Percentiles rank a stretch among this genome's conserved stretches.
phyloP scores from a whole-genome alignment of 1,140 invertebrate genomes.

The Drosophila repletoides region DNA sequence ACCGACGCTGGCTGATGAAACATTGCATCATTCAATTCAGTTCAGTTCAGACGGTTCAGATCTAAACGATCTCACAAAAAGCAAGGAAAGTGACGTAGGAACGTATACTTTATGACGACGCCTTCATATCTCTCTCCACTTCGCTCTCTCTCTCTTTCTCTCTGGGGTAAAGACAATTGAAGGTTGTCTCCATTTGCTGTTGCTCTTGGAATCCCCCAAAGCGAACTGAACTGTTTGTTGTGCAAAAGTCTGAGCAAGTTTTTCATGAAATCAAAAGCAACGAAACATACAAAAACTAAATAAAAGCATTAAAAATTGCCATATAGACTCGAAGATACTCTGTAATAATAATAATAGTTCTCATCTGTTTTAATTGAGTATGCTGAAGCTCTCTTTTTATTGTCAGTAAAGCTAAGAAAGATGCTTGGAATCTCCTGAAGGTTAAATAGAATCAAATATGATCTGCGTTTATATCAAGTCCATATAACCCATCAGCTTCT shows the following conservation, averaged over 20 bases:
- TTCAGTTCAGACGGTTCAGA: background rate
- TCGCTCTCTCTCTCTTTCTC: background rate
- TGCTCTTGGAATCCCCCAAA: conserved; percentile 37
- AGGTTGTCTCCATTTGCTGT: conserved; percentile 34
- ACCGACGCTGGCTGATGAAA: conserved; percentile 59
- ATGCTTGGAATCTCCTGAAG: too few relatives aligned
- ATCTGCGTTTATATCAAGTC: background rate
- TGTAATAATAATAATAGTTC: background rate
- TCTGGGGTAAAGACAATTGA: conserved; percentile 29
- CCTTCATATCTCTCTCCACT: conserved; percentile 1
- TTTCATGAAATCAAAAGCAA: conserved; percentile 34
- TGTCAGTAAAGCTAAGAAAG: too few relatives aligned
- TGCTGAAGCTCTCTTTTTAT: too few relatives aligned
- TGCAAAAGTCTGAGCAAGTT: conserved; percentile 63
- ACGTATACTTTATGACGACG: too few relatives aligned
- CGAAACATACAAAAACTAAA: conserved; percentile 7
- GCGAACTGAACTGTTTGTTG: conserved; percentile 2
- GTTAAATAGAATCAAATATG: too few relatives aligned
- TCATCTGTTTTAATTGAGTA: too few relatives aligned
- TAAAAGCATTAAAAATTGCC: too few relatives aligned
- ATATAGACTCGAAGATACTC: conserved; percentile 6
- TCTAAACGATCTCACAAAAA: conserved; percentile 16
- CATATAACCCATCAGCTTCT: background rate
- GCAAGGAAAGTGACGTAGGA: conserved; percentile 64
- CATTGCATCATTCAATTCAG: conserved; percentile 66